Conservation (phyloP, 2,888 invertebrate genomes). For the Ctenicera cuprea region DNA sequence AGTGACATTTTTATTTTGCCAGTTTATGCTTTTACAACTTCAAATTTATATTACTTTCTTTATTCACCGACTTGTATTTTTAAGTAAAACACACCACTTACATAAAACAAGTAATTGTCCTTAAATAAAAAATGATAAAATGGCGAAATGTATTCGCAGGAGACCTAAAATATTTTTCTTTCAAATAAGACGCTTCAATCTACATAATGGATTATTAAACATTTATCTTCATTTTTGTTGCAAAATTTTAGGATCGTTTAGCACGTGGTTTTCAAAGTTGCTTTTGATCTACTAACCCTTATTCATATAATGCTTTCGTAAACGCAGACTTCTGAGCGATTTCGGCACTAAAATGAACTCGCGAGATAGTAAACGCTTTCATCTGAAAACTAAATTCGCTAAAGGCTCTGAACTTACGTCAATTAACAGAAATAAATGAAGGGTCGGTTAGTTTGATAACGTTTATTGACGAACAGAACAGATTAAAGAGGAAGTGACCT, state of each 20-base stretch:
- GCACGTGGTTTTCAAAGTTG: slow-evolving; percentile 20
- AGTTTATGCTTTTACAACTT: too few relatives aligned
- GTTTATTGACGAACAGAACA: slow-evolving; percentile 55
- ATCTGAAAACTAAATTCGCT: slow-evolving; percentile 35
- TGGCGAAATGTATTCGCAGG: too few relatives aligned
- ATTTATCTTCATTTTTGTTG: slow-evolving; percentile 1
- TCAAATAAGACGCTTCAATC: too few relatives aligned
- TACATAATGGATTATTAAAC: too few relatives aligned
- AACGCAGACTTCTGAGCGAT: not conserved
- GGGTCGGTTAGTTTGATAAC: slow-evolving; percentile 48
- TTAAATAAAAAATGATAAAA: too few relatives aligned
- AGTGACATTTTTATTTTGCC: too few relatives aligned
- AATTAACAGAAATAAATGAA: slow-evolving; percentile 52
- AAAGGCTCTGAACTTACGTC: slow-evolving; percentile 44
- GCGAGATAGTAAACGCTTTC: slow-evolving; percentile 23
- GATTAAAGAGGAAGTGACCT: slow-evolving; percentile 57
- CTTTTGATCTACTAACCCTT: slow-evolving; percentile 23
- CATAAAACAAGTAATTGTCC: too few relatives aligned
- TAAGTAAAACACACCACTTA: too few relatives aligned
- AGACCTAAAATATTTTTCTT: too few relatives aligned
- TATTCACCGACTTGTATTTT: too few relatives aligned
- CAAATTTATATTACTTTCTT: too few relatives aligned
- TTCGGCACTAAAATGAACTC: slow-evolving; percentile 12
- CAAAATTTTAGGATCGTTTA: not conserved
- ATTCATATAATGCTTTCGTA: slow-evolving; percentile 14